These are phyloP conservation scores for Chaetodon trifasciatus DNA, from an alignment of 2,797 vertebrate species.

Conservation along the genomic window DNA sequence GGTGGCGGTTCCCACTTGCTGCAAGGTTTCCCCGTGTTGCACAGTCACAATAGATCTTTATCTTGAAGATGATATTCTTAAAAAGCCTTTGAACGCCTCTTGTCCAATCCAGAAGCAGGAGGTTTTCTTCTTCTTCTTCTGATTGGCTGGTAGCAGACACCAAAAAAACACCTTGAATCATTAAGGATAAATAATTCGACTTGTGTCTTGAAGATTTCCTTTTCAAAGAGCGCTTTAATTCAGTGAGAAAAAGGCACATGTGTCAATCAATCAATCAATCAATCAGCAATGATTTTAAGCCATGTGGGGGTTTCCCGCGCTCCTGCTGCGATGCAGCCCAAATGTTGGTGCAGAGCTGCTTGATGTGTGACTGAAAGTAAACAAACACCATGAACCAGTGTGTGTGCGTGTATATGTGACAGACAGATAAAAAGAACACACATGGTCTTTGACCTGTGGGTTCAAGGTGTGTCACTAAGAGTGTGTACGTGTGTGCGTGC, in stretches of 20 bases:
- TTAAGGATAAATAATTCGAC: slow-evolving; percentile 14
- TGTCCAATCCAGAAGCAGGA: background rate
- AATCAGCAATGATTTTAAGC: slow-evolving; percentile 36
- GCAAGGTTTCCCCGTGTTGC: too few relatives aligned
- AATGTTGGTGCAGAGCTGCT: slow-evolving; percentile 60
- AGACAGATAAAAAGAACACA: slow-evolving; percentile 57
- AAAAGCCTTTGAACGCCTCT: too few relatives aligned
- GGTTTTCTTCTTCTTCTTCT: background rate
- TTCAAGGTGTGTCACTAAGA: slow-evolving; percentile 49
- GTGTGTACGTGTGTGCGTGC: slow-evolving; percentile 16
- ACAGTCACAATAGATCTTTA: too few relatives aligned
- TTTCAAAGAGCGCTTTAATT: slow-evolving; percentile 39
- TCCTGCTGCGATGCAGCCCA: slow-evolving; percentile 35
- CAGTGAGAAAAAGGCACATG: slow-evolving; percentile 9
- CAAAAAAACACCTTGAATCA: too few relatives aligned
- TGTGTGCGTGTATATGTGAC: slow-evolving; percentile 28
- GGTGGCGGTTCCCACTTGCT: too few relatives aligned
- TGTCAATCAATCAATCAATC: slow-evolving; percentile 33
- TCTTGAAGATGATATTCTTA: too few relatives aligned
- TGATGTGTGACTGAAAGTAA: slow-evolving; percentile 57
- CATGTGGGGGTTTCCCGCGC: slow-evolving; percentile 14
- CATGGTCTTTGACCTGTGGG: slow-evolving; percentile 74
- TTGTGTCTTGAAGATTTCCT: slow-evolving; percentile 11
- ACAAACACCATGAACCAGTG: slow-evolving; percentile 47
- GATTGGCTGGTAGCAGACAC: background rate